Evolutionary conservation across 2,113 vertebrate species (phyloP).

Genomic region (Cephalopholis sonnerati): DNA sequence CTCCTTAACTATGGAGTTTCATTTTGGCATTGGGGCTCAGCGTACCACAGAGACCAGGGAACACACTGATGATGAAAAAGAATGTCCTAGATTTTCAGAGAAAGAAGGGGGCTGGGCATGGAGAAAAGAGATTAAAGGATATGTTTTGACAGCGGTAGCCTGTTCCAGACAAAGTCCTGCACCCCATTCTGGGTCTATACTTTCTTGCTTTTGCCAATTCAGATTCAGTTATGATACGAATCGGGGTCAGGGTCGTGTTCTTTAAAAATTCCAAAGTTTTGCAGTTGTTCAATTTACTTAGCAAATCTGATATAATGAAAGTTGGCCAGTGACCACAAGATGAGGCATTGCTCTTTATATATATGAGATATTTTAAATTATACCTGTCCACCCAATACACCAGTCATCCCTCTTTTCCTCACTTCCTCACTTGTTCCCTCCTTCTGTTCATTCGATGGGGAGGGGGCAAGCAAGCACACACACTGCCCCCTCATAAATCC

Average conservation of each 20-base stretch:
- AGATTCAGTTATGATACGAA: neutral
- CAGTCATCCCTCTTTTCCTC: neutral
- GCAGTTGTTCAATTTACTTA: neutral
- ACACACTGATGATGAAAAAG: conserved; percentile 76
- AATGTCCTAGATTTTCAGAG: conserved; percentile 80
- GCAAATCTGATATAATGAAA: neutral
- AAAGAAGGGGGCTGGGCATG: conserved; percentile 59
- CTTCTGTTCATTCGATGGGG: neutral
- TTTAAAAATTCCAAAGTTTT: conserved; percentile 18
- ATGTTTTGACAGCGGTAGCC: conserved; percentile 73
- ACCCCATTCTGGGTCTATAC: conserved; percentile 21
- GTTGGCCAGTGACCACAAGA: neutral
- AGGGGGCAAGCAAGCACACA: conserved; percentile 12
- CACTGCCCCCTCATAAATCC: conserved; percentile 46
- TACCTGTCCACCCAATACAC: neutral
- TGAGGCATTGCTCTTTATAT: neutral
- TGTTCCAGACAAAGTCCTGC: conserved; percentile 61
- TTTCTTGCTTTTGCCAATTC: conserved; percentile 36
- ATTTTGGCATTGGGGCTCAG: conserved; percentile 65
- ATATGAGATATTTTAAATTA: conserved; percentile 2
- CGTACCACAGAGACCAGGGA: conserved; percentile 68
- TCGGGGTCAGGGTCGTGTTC: neutral
- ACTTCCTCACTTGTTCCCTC: neutral
- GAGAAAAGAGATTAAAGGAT: conserved; percentile 74
- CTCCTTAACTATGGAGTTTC: conserved; percentile 66